phyloP scores from a whole-genome alignment of 2,113 vertebrate genomes.

The Proteles cristata region DNA sequence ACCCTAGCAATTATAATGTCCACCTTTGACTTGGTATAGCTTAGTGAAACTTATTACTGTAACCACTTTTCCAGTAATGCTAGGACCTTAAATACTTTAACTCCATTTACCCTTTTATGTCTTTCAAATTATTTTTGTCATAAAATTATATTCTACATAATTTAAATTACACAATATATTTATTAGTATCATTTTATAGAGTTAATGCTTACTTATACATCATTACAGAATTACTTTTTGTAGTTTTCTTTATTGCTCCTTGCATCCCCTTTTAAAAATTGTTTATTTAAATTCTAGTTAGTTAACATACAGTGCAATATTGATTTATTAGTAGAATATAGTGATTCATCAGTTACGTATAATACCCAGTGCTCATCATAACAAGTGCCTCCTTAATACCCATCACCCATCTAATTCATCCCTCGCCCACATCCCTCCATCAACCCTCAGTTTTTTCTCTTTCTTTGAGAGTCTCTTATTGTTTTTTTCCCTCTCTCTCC shows the following conservation, averaged over 20 bases:
- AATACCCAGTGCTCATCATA: too few relatives aligned
- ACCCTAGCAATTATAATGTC: background rate
- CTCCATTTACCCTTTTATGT: background rate
- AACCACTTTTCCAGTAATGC: background rate
- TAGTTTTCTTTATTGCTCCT: background rate
- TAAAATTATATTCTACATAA: background rate
- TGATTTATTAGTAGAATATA: too few relatives aligned
- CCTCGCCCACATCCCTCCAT: too few relatives aligned
- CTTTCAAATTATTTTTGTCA: conserved; percentile 28
- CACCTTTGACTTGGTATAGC: background rate
- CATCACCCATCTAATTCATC: too few relatives aligned
- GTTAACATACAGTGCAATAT: too few relatives aligned
- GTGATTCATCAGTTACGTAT: too few relatives aligned
- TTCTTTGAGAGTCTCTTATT: too few relatives aligned
- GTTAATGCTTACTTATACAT: background rate
- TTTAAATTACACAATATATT: background rate
- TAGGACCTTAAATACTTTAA: background rate
- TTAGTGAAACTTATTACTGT: conserved; percentile 5
- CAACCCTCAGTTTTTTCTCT: too few relatives aligned
- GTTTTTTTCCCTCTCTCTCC: too few relatives aligned
- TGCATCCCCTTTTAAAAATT: too few relatives aligned
- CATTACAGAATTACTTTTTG: background rate
- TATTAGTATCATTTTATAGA: conserved; percentile 7
- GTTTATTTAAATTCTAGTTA: too few relatives aligned
- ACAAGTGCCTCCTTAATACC: too few relatives aligned